Evolutionary conservation across 2,888 invertebrate species (phyloP).

Genomic region (Tenthredo amoena): DNA sequence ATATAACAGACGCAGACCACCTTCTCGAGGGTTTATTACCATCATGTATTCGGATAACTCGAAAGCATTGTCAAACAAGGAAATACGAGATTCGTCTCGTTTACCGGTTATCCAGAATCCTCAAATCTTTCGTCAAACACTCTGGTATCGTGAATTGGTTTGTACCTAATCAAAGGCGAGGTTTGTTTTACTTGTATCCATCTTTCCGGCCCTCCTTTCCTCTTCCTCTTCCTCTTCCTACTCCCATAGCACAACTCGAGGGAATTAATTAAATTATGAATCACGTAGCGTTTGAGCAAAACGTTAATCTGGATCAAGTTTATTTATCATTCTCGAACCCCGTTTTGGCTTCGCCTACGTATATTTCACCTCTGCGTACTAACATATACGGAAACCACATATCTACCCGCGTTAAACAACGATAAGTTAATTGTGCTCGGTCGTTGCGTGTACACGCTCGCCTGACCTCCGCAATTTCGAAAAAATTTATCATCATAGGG

Average conservation of each 20-base stretch:
- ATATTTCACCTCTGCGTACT: neutral
- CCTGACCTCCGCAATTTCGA: neutral
- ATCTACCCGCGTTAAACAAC: neutral
- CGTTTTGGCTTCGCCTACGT: neutral
- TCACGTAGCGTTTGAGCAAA: constrained; percentile 10
- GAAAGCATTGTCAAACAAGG: neutral
- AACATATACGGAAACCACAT: neutral
- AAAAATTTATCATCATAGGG: neutral
- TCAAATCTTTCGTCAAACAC: neutral
- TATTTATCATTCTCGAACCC: constrained; percentile 23
- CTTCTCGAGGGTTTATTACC: neutral
- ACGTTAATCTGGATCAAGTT: constrained; percentile 17
- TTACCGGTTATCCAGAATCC: neutral
- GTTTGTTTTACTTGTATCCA: neutral
- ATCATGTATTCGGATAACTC: neutral
- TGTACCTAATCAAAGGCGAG: neutral
- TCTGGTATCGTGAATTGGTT: neutral
- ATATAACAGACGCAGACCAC: neutral
- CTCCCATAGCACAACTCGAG: neutral
- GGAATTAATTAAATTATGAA: constrained; percentile 27
- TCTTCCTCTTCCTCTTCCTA: neutral
- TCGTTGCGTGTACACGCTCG: constrained; percentile 1
- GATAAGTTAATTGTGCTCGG: constrained; percentile 5
- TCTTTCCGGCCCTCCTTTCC: neutral
- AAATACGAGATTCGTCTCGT: neutral